Base-by-base conservation (phyloP, 2,113 vertebrate species). In the Cinclus mexicanus region DNA sequence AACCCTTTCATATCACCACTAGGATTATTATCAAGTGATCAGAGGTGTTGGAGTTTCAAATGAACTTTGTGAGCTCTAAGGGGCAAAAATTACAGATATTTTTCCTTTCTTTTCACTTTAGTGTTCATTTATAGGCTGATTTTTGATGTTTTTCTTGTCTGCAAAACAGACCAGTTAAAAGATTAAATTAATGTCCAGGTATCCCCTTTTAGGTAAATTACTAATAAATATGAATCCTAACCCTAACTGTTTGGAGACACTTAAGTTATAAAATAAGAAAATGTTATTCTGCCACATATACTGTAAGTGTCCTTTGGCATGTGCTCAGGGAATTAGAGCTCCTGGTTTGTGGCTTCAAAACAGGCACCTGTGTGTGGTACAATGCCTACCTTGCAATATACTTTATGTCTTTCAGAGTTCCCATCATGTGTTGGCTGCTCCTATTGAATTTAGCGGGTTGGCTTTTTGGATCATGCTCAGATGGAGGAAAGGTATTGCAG, bases 371-470 rank as follows among this genome's bases (percentile, higher is more conserved):
- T 57, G 55, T 57, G 56, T 4, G 11, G 31, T 63, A 39, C 8
- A 19, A 7, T 70, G 46, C 35, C 72, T 46, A 3, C 47, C 15
- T 77, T n/a, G 60, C n/a, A 39, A 35, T 67, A 22, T 17, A 11
- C 4, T 22, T 84, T 3, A 13, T 18, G 37, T 22, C 55, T 83
- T 76, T 50, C 33, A 26, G n/a, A 31, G 28, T 33, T 59, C 33
- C 31, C 6, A 4, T 52, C 0, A 0, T 33, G 39, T 26, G 4
- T 28, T 60, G 57, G 52, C 61, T 72, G 79, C n/a, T 83, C 6
- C 57, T 2, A 1, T 39, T 49, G n/a, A 39, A 76, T 56, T 28
- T 37, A 5, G 18, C 7, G 10, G 35, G 42, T 50, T 44, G 55
- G 37, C 37, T 69, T 19, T 70, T 74, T 52, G 57, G 35, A 26